Conservation (phyloP, 2,797 vertebrate species). For the Phaenicophaeus curvirostris region DNA sequence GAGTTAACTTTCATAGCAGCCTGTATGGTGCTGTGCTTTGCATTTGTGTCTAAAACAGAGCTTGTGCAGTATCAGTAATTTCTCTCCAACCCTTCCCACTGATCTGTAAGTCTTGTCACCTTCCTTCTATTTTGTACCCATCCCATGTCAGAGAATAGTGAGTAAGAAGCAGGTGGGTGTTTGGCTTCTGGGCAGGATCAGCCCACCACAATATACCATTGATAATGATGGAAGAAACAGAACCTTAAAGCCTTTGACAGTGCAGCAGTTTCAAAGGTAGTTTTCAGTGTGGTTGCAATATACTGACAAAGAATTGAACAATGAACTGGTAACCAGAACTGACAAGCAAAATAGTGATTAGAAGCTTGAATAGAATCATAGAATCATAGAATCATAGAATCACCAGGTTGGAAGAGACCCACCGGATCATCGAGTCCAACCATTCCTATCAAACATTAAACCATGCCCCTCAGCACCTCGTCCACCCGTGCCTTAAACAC, state of each 20-base stretch:
- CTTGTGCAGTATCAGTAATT: neutral
- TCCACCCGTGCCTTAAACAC: no score
- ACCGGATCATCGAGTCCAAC: no score
- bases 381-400: no score
- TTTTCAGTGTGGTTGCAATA: neutral
- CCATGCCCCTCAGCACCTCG: no score
- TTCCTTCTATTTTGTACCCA: neutral
- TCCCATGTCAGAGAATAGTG: neutral
- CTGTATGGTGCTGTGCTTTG: neutral
- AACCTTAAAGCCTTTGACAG: neutral
- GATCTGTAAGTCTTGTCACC: neutral
- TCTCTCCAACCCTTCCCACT: neutral
- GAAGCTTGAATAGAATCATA: neutral
- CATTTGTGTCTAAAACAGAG: neutral
- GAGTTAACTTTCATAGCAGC: no score
- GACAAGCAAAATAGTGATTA: neutral
- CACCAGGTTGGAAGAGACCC: no score
- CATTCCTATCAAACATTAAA: no score
- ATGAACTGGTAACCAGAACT: neutral
- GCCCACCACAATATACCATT: neutral
- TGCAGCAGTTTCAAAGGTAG: neutral
- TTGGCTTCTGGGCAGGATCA: neutral
- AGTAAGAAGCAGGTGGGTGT: neutral
- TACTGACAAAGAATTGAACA: neutral
- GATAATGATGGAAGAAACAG: neutral